Conservation (phyloP, 2,113 vertebrate species). For the Rousettus leschenaultii region DNA sequence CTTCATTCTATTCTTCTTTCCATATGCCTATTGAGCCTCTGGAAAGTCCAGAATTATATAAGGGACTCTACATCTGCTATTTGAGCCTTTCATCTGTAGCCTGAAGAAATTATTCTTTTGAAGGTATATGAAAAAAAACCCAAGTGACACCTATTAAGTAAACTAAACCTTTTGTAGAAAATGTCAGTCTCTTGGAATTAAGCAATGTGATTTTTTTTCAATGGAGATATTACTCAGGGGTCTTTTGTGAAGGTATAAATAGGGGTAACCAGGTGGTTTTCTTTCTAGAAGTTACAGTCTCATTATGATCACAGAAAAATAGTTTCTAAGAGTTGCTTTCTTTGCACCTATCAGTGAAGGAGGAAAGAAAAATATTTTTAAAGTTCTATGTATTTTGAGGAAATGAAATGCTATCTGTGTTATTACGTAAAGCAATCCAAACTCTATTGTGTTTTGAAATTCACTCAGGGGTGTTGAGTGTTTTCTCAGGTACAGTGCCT, state of each 20-base stretch:
- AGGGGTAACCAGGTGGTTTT: background rate
- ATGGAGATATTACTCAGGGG: background rate
- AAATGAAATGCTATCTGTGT: background rate
- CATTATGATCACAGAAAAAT: background rate
- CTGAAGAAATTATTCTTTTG: background rate
- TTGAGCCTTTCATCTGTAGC: background rate
- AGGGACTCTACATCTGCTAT: background rate
- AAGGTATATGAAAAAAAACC: background rate
- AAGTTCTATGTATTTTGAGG: background rate
- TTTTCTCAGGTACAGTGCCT: background rate
- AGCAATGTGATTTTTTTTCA: background rate
- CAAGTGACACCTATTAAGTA: background rate
- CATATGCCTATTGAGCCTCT: background rate
- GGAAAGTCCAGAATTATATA: background rate
- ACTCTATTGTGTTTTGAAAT: background rate
- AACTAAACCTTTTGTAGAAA: background rate
- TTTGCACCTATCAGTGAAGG: background rate
- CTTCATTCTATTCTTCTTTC: background rate
- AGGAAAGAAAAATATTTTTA: background rate
- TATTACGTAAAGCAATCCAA: background rate
- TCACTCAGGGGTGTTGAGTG: background rate
- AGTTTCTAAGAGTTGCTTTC: background rate
- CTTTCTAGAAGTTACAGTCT: background rate
- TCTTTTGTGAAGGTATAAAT: background rate
- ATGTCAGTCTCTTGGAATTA: background rate